phyloP scores from a whole-genome alignment of 2,113 vertebrate species.

The Seriola dumerili region DNA sequence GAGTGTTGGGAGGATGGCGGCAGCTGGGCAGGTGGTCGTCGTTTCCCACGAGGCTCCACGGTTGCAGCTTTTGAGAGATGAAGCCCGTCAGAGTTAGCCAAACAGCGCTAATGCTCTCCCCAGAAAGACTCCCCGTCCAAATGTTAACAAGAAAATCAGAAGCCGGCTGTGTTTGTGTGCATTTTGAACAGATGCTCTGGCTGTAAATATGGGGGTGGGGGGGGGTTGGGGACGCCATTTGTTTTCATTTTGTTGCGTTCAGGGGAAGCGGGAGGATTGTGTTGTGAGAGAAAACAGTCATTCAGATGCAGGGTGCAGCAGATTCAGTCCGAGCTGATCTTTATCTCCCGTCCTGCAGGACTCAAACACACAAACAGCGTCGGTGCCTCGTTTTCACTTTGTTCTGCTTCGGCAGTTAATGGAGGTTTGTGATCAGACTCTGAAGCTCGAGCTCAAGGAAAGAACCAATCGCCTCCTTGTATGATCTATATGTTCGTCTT shows the following conservation, averaged over 20 bases:
- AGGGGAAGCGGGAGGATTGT: slow-evolving; percentile 6
- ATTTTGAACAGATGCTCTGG: slow-evolving; percentile 62
- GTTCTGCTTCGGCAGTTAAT: too few species aligned
- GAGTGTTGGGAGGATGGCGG: not conserved
- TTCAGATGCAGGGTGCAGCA: slow-evolving; percentile 8
- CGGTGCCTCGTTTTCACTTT: too few species aligned
- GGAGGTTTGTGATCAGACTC: too few species aligned
- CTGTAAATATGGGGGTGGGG: slow-evolving; percentile 49
- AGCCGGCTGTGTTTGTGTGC: slow-evolving; percentile 57
- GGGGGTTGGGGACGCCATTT: slow-evolving; percentile 17
- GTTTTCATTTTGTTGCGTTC: slow-evolving; percentile 59
- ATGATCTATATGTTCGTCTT: too few species aligned
- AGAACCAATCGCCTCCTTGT: too few species aligned
- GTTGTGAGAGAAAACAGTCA: not conserved
- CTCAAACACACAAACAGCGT: not conserved
- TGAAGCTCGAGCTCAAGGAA: too few species aligned
- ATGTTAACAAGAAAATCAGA: slow-evolving; percentile 40
- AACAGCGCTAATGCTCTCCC: slow-evolving; percentile 73
- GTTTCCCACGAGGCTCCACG: slow-evolving; percentile 56
- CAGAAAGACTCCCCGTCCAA: slow-evolving; percentile 52
- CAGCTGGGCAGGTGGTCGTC: slow-evolving; percentile 47
- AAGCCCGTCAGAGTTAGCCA: slow-evolving; percentile 57
- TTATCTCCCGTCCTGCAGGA: slow-evolving; percentile 4
- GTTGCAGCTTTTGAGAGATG: slow-evolving; percentile 52
- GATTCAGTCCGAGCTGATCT: not conserved